Conservation (phyloP, 2,888 invertebrate genomes). For the Agriotes lineatus region DNA sequence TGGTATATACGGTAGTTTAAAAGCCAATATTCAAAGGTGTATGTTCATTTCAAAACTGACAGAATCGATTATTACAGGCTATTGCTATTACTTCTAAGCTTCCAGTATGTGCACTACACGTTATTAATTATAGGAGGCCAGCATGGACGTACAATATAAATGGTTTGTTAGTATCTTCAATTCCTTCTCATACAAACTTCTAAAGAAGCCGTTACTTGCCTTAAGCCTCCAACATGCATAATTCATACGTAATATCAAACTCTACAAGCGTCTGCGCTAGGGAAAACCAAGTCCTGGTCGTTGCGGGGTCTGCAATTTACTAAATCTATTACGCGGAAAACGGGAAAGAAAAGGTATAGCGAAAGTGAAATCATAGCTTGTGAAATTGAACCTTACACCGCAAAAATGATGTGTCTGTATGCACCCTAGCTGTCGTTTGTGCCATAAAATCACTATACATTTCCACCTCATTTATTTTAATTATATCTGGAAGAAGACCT, state of each 20-base stretch:
- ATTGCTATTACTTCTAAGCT: too few relatives aligned
- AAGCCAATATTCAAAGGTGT: too few relatives aligned
- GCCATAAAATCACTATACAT: background rate
- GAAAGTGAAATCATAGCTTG: constrained; percentile 48
- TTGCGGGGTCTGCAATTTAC: constrained; percentile 50
- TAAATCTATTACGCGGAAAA: constrained; percentile 50
- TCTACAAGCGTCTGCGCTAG: constrained; percentile 40
- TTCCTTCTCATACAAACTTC: constrained; percentile 36
- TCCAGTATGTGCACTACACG: too few relatives aligned
- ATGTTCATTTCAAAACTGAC: too few relatives aligned
- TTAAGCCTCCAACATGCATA: constrained; percentile 50
- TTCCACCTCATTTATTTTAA: constrained; percentile 25
- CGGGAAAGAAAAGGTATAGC: constrained; percentile 47
- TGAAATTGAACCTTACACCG: constrained; percentile 10
- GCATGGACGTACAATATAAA: constrained; percentile 32
- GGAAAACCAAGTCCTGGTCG: constrained; percentile 42
- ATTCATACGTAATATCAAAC: constrained; percentile 51
- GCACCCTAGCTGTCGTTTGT: background rate
- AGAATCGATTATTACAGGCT: too few relatives aligned
- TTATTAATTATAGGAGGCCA: too few relatives aligned
- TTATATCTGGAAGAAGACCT: constrained; percentile 5
- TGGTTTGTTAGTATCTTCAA: constrained; percentile 37
- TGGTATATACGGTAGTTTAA: too few relatives aligned
- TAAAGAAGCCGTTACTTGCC: constrained; percentile 48
- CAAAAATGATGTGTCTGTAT: background rate